Conservation (phyloP, 2,888 invertebrate genomes). For the Fragum sueziense region DNA sequence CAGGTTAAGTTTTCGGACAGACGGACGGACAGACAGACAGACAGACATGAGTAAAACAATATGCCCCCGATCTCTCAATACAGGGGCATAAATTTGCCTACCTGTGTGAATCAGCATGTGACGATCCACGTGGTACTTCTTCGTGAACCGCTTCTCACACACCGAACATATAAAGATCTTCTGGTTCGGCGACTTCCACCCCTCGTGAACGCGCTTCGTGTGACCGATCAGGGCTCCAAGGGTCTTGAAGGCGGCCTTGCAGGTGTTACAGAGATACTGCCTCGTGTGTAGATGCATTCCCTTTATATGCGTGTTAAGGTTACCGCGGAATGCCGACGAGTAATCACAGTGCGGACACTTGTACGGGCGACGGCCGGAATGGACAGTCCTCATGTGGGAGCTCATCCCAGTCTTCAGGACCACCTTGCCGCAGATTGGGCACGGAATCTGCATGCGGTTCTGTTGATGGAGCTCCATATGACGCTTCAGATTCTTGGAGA, state of each 20-base stretch:
- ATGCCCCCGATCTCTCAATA: too few species aligned
- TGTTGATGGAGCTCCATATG: slow-evolving; percentile 79
- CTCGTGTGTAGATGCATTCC: slow-evolving; percentile 79
- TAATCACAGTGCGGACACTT: slow-evolving; percentile 80
- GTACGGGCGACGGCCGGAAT: slow-evolving; percentile 79
- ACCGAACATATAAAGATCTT: slow-evolving; percentile 80
- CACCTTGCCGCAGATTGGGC: slow-evolving; percentile 78
- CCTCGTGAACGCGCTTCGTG: slow-evolving; percentile 79
- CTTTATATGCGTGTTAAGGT: slow-evolving; percentile 79
- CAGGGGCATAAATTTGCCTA: too few species aligned
- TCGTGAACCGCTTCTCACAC: slow-evolving; percentile 80
- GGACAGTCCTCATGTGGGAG: slow-evolving; percentile 79
- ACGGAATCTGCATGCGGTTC: slow-evolving; percentile 79
- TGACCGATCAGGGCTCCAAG: slow-evolving; percentile 79
- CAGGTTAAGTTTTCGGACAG: too few species aligned
- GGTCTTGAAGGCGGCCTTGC: slow-evolving; percentile 80
- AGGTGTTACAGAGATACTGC: slow-evolving; percentile 78
- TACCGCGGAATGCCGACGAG: slow-evolving; percentile 78
- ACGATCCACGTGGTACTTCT: slow-evolving; percentile 79
- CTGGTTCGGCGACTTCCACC: slow-evolving; percentile 80
- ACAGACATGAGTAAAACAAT: too few species aligned
- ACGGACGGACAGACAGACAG: too few species aligned
- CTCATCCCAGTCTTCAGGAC: slow-evolving; percentile 79
- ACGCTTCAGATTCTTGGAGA: slow-evolving; percentile 78
- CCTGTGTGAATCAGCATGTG: slow-evolving; percentile 79